Evolutionary conservation across 2,797 vertebrate species (phyloP), one percentile per base, ranked within the genome.

Genomic region (Lepus oiostolus): DNA sequence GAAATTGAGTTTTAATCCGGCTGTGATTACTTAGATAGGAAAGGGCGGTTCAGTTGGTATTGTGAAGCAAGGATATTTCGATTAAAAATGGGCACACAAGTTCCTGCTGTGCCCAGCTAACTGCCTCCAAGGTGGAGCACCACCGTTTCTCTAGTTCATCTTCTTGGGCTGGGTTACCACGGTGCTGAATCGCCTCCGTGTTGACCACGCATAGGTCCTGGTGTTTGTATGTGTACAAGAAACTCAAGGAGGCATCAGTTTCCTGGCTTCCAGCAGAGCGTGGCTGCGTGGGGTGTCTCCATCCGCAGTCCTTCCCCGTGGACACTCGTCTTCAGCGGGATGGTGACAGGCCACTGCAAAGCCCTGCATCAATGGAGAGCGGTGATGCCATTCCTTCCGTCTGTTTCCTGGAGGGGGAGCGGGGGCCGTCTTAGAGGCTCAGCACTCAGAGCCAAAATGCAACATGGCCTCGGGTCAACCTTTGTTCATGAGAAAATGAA

Each of bases 401-500:
- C 50, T 32, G 0, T 38, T 87, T 76, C 65, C 63, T 91, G 28
- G 79, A 35, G n/a, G 63, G 60, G 62, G 30, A 11, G 17, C 1
- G 13, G 35, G 21, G 26, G 17, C 24, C 28, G 0, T 82, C 68
- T 68, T 32, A 91, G 52, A 42, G 50, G 70, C 72, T 75, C 32
- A 72, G 26, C 30, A 32, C 32, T 7, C 68, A 86, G 47, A 84
- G 42, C 85, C 84, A 21, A 63, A 68, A 67, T 38, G 70, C 74
- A 62, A 30, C 62, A 47, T 72, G 70, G 17, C 62, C 81, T 91
- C 77, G 91, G 54, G 54, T 82, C 42, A 81, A 60, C 35, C 7
- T 86, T 71, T 7, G 26, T 79, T 74, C 83, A 70, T 54, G 79
- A 91, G 82, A 92, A 89, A 79, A 75, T 67, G 54, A 90, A 88